Evolutionary conservation across 2,113 vertebrate species (phyloP), one percentile per base, ranked within the genome.

Genomic region (Podilymbus podiceps): DNA sequence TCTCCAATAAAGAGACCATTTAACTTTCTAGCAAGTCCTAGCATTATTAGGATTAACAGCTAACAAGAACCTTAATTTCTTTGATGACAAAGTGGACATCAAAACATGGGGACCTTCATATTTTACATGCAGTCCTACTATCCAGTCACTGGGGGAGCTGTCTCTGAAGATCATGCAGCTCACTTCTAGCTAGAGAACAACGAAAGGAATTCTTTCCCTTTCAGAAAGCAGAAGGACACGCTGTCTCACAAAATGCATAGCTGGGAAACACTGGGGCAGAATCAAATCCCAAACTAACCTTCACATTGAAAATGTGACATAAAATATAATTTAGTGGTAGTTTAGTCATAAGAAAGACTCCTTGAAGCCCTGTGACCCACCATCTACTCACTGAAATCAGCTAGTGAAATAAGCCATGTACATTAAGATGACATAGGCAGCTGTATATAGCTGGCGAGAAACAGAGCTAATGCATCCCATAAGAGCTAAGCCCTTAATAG

Each of bases 231-330:
- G 40, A 18, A 81, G 31, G 35, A 73, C 9, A 11, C 21, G 17
- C n/a, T 86, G 83, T 23, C 64, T 74, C 7, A 5, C 25, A 75
- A n/a, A 83, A 75, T 3, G 19, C 58, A 46, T 1, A n/a, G 15
- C 8, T 50, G 28, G 58, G 49, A 82, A 76, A 84, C 28, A 50
- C 13, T 5, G 33, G 46, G 13, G 69, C 49, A 74, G n/a, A 75
- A 88, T 12, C 58, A 96, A 64, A 88, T 49, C 31, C 67, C 50
- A 74, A 76, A 84, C 15, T 67, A 50, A 79, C 7, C 38, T 89
- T 63, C 33, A 21, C 49, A 62, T 0, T 68, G 69, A 33, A 66
- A 42, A 16, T 4, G 4, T 1, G 1, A 68, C 7, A 42, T 11
- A 31, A 69, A 89, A 91, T 18, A 42, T 40, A 28, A 83, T 18